Base-by-base conservation (phyloP, 2,113 vertebrate species). In the Eonycteris spelaea region DNA sequence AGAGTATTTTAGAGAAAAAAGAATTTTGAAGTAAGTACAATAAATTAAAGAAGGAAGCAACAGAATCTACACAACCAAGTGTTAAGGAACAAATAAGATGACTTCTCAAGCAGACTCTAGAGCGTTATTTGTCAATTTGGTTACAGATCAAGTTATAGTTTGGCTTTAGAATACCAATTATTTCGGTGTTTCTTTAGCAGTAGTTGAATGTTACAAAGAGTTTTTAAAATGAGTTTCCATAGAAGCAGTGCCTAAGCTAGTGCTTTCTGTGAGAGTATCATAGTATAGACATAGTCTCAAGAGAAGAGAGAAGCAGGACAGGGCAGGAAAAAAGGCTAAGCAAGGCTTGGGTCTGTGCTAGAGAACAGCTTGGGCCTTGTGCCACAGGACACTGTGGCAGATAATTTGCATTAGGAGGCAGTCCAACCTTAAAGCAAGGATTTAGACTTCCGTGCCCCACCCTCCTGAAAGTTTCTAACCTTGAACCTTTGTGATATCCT, bases 371-470 rank as follows among this genome's bases (percentile, higher is more conserved):
- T 55, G 6, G 16, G 26, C 1, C 26, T 74, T 8, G 3, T 35
- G 35, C 5, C 16, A 15, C 9, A 45, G 8, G 15, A 30, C 59
- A 71, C 15, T 15, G 13, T 48, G n/a, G 33, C 21, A 12, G 3
- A n/a, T 3, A 40, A 3, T 45, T 28, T 71, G 12, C 0, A 68
- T 13, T 13, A 43, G 16, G 21, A 85, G 7, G 13, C 57, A 16
- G 13, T n/a, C 1, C 61, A 73, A 2, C 2, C 5, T 51, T 35
- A 45, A 65, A 68, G 48, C 1, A 3, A 63, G 18, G 4, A 33
- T 0, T 45, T 51, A 71, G 9, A 15, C 7, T 51, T 63, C 28
- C 14, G 1, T 18, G 11, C 7, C 0, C 9, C 4, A 33, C 0
- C 13, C 14, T 15, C 1, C 28, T 55, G 11, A n/a, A 26, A 61